Evolutionary conservation across 2,113 vertebrate genomes (phyloP).

Genomic region (Nycticebus coucang): DNA sequence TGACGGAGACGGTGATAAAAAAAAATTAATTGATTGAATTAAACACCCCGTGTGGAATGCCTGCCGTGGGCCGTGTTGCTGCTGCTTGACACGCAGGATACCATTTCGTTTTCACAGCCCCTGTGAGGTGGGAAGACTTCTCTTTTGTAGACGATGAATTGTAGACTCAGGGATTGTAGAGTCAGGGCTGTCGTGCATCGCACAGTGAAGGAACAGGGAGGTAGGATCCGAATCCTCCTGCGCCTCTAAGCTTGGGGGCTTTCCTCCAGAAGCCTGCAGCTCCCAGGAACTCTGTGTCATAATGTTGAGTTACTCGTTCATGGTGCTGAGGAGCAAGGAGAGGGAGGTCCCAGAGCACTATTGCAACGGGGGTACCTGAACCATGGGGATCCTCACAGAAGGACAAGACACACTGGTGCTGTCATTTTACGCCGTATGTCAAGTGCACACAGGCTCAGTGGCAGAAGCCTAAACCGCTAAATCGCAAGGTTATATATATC

Average conservation of each 20-base stretch:
- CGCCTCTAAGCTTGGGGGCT: background rate
- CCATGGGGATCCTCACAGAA: fast-evolving
- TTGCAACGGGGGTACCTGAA: fast-evolving
- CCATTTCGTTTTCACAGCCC: background rate
- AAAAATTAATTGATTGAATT: background rate
- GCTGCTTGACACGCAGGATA: fast-evolving
- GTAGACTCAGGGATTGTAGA: background rate
- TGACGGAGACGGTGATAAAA: background rate
- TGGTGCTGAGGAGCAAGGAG: background rate
- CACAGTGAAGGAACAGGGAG: fast-evolving
- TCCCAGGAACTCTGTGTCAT: fast-evolving
- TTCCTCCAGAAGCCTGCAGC: fast-evolving
- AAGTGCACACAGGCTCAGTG: no score
- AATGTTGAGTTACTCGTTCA: fast-evolving
- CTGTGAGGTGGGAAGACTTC: fast-evolving
- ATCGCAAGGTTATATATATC: background rate
- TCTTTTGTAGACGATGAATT: background rate
- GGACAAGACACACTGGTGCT: no score
- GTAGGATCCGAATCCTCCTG: fast-evolving
- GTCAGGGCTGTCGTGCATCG: no score
- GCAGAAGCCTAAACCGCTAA: background rate
- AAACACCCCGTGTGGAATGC: background rate
- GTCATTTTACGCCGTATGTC: fast-evolving
- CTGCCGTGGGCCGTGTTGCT: background rate
- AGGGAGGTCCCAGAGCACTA: fast-evolving